Conservation (phyloP, 1,140 invertebrate genomes). For the Agrypnia vestita region DNA sequence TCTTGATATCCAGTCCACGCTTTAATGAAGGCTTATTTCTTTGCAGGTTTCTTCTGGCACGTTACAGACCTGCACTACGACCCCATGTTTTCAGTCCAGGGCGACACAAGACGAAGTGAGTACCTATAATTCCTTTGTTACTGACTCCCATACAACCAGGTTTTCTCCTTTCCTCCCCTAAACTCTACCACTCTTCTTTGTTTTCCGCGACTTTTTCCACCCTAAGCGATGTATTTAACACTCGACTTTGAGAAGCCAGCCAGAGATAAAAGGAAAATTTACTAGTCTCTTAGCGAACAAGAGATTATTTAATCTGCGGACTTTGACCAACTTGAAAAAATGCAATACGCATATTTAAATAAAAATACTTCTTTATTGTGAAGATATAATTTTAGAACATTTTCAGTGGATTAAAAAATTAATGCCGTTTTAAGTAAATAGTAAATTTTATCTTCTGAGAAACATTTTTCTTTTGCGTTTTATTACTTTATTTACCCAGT, state of each 20-base stretch:
- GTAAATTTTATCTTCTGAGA: too few species aligned
- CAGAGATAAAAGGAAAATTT: neutral
- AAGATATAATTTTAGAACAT: neutral
- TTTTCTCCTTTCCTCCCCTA: neutral
- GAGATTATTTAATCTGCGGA: neutral
- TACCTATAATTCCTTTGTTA: slow-evolving; percentile 57
- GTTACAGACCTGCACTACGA: slow-evolving; percentile 93
- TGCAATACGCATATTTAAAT: neutral
- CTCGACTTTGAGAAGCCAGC: neutral
- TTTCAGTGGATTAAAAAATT: neutral
- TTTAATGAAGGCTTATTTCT: slow-evolving; percentile 61
- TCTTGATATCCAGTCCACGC: neutral
- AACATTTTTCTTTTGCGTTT: too few species aligned
- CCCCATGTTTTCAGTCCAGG: slow-evolving; percentile 81
- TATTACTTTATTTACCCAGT: too few species aligned
- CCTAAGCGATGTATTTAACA: slow-evolving; percentile 29
- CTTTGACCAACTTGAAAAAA: neutral
- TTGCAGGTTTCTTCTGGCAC: slow-evolving; percentile 94
- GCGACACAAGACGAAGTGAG: slow-evolving; percentile 82
- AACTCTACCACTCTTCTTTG: slow-evolving; percentile 1
- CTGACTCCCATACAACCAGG: too few species aligned
- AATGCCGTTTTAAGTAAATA: neutral
- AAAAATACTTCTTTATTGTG: neutral
- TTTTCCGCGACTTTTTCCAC: slow-evolving; percentile 19
- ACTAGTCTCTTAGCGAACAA: neutral